Base-by-base conservation (phyloP, 2,113 vertebrate genomes). In the Gasterosteus nipponicus region DNA sequence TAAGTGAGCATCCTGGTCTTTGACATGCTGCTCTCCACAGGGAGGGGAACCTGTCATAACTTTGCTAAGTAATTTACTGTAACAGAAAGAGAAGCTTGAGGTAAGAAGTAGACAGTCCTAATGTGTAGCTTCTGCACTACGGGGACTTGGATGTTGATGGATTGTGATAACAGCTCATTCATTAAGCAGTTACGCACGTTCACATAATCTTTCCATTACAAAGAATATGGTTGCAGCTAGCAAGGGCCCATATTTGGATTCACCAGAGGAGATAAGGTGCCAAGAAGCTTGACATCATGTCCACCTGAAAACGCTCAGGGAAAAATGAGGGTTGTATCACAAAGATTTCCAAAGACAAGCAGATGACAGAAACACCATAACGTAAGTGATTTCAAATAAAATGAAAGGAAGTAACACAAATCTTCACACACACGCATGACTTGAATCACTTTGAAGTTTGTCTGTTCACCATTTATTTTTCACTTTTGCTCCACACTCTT, bases 251-350 rank as follows among this genome's bases (percentile, higher is more conserved):
- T 51, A 62, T 84, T 86, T 82, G 71, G 72, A 83, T 85, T 70
- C 66, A 73, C 75, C 59, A 49, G 54, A 11, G 49, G 73, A 72
- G 47, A 82, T 64, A 82, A 86, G 63, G 74, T 80, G 85, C 81
- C 87, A 92, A 26, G 56, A 80, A 80, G 79, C 76, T 84, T 85
- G 81, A 87, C 82, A 88, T 79, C 68, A 59, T 75, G 73, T 74
- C 68, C 75, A 71, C 59, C 72, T 88, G 85, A 85, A 66, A 87
- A 35, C 22, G 35, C 73, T 73, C 68, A 54, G 60, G 71, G 70
- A 77, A 58, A 73, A 75, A 82, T 73, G 31, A 80, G 41, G 62
- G 69, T 69, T 64, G 58, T n/a, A 65, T 61, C 58, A 63, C 75
- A 64, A 65, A 59, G 75, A 91, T 61, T 68, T 53, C 72, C 68